Percentiles rank a stretch among this genome's conserved stretches.
Conservation (phyloP, 2,113 vertebrate species). For the Vulpes ferrilata region DNA sequence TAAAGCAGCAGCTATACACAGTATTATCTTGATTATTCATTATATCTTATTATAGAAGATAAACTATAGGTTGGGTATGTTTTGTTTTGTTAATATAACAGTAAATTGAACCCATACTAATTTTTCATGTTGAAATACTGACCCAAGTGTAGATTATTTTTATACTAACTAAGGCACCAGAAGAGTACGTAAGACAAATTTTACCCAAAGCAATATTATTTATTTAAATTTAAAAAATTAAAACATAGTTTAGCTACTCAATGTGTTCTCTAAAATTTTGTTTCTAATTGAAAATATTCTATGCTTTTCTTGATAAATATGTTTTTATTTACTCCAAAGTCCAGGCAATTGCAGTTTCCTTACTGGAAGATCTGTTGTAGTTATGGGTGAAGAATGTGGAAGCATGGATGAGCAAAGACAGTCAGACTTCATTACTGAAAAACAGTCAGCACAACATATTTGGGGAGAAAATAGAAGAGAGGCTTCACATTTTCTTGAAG, state of each 20-base stretch:
- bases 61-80: not conserved
- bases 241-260: not conserved
- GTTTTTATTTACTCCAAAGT: slow-evolving; percentile 69
- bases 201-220: not conserved
- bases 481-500: slow-evolving; percentile 77
- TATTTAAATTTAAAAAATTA: slow-evolving; percentile 48
- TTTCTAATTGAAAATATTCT: slow-evolving; percentile 48
- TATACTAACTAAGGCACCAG: not conserved
- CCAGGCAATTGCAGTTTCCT: slow-evolving; percentile 68
- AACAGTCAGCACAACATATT: not conserved
- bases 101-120: not conserved
- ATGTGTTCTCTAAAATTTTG: slow-evolving; percentile 27
- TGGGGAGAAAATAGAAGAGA: slow-evolving; percentile 58
- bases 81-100: slow-evolving; percentile 37
- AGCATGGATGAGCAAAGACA: slow-evolving; percentile 66
- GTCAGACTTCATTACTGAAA: slow-evolving; percentile 69
- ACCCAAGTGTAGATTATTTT: slow-evolving; percentile 34
- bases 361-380: slow-evolving; percentile 61
- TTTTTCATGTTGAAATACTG: slow-evolving; percentile 51
- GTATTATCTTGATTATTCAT: slow-evolving; percentile 77
- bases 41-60: slow-evolving; percentile 38
- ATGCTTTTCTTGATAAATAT: slow-evolving; percentile 62
- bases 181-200: not conserved
- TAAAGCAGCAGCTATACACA: slow-evolving; percentile 85
- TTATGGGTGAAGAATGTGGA: slow-evolving; percentile 53